Conservation (phyloP, 2,888 invertebrate species). For the Drosophila sordidula region DNA sequence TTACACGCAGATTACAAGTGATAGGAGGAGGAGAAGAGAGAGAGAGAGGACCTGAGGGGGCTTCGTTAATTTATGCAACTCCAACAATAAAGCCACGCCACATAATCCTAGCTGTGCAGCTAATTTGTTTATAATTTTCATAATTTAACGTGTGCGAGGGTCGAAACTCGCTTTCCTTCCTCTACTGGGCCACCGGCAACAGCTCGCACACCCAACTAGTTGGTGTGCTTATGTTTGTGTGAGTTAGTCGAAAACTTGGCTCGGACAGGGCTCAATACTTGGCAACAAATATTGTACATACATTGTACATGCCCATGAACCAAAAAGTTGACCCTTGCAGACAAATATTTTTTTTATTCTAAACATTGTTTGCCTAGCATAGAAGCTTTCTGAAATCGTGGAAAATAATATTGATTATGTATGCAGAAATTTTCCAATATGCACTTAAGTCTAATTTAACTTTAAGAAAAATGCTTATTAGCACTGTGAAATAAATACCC, state of each 20-base stretch:
- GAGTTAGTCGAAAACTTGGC: constrained; percentile 24
- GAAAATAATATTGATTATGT: no score
- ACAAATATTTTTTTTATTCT: no score
- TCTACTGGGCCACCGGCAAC: constrained; percentile 14
- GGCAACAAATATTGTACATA: constrained; percentile 1
- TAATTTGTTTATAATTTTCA: constrained; percentile 78
- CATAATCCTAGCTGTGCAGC: constrained; percentile 64
- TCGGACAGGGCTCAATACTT: constrained; percentile 14
- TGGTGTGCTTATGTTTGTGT: constrained; percentile 8
- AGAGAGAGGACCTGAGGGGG: constrained; percentile 44
- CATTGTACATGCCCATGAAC: not conserved
- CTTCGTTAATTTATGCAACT: constrained; percentile 69
- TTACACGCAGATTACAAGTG: constrained; percentile 70
- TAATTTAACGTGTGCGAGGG: constrained; percentile 64
- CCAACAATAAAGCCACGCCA: constrained; percentile 61
- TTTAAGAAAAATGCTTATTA: no score
- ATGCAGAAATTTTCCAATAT: no score
- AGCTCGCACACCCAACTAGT: constrained; percentile 23
- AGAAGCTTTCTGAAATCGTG: no score
- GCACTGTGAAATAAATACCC: no score
- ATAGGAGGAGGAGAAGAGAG: not conserved
- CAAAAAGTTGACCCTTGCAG: no score
- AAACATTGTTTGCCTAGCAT: no score
- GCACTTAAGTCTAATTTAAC: no score
- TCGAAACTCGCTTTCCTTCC: constrained; percentile 52